Base-by-base conservation (phyloP, 1,140 invertebrate species). In the Camponotus pennsylvanicus region DNA sequence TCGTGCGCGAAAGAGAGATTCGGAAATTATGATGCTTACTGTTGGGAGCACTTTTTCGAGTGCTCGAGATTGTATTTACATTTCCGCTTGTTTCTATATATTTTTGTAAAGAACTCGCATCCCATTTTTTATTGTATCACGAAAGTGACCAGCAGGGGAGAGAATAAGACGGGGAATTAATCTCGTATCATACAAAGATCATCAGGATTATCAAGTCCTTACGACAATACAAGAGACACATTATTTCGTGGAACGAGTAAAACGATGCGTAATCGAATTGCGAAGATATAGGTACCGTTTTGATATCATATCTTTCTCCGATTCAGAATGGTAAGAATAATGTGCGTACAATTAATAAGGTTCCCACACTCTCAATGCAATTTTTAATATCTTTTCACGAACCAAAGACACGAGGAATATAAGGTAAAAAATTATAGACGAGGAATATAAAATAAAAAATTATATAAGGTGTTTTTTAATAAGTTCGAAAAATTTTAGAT, bases 261-360 rank as follows among this genome's bases (percentile, higher is more conserved):
- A 61, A 83, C 8, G 21, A 63, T 71, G 55, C 52, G 7, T 61
- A 4, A n/a, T 13, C 42, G 27, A 82, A 55, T 73, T 73, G 45
- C 52, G n/a, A 59, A 73, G 27, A 45, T 18, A 45, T 18, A 71
- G 18, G 32, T 73, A 61, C 15, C 18, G 34, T 61, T 73, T 73
- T 37, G 8, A 61, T 83, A 83, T 75, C 55, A 83, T 71, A 82
- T 83, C 69, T 75, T 75, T 70, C 49, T 80, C 37, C 42, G 13
- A 83, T 49, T 61, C 55, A 49, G 69, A 73, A 55, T 75, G 27
- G 32, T 45, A 75, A 75, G 13, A 21, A 61, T 71, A 61, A 83
- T 75, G 49, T 71, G 27, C 34, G 5, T 6, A 7, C 6, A 59
- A 71, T 59, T 70, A 42, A 42, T 21, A 40, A 42, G 8, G 18